Base-by-base conservation (phyloP, 2,797 vertebrate genomes). In the Diplodus puntazzo region DNA sequence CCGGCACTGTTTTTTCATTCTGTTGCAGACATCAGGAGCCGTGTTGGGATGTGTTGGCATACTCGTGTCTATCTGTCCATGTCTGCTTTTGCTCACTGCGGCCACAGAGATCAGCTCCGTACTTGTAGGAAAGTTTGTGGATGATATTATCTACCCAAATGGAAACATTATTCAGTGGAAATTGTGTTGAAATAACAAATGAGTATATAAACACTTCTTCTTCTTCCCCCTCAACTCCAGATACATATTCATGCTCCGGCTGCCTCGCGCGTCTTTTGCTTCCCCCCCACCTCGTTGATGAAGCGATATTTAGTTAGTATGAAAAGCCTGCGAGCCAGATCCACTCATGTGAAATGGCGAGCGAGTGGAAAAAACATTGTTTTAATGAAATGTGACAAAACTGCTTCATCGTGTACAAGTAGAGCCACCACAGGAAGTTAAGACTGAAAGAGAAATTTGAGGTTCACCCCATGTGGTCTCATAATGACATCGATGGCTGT, bases 191-290 rank as follows among this genome's bases (percentile, higher is more conserved):
- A 87, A 89, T 86, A 90, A 89, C 81, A 86, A 93, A 91, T 89
- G 83, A 90, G 90, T 86, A 76, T 66, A 62, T 42, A 81, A 78
- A 46, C 75, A 69, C 67, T 70, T 46, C 45, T 76, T 4, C 25
- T 25, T 25, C 52, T 78, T 67, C 43, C 50, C 50, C 65, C 72
- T 76, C 75, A 55, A 80, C 64, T 69, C 80, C 64, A 67, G 70
- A 90, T 92, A 75, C 87, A 91, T 92, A 92, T 92, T 93, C 88
- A 92, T 90, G 71, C 52, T 49, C 64, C 43, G 78, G 71, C 76
- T 69, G 73, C 78, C 68, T 71, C 81, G 17, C 64, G 83, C 69
- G 53, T 86, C 87, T 87, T 88, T 85, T 11, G 27, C 55, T 34
- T 14, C 25, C 17, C 23, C 39, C 75, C 25, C 17, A 53, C 23